Evolutionary conservation across 2,797 vertebrate genomes (phyloP).

Genomic region (Sandelia bainsii): DNA sequence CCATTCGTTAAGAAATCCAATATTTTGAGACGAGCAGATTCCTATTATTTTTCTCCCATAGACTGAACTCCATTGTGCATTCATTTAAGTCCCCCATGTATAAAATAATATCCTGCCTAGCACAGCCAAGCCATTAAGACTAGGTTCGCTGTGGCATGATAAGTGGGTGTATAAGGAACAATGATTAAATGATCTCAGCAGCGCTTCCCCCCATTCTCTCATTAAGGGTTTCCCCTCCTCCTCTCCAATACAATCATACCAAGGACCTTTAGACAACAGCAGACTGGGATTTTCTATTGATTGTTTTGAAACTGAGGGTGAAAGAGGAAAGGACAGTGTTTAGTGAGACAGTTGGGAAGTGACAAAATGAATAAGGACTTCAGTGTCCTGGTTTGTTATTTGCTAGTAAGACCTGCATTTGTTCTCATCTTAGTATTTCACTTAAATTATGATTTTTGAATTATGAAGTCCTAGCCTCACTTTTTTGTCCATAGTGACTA

Average conservation of each 20-base stretch:
- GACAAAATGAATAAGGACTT: not conserved
- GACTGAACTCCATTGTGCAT: slow-evolving; percentile 71
- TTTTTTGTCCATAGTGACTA: not conserved
- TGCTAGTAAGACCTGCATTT: slow-evolving; percentile 8
- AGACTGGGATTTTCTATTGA: slow-evolving; percentile 45
- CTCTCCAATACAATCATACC: slow-evolving; percentile 48
- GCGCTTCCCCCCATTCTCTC: slow-evolving; percentile 62
- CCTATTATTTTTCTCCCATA: slow-evolving; percentile 70
- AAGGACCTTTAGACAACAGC: slow-evolving; percentile 47
- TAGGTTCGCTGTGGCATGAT: slow-evolving; percentile 71
- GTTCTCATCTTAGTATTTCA: not conserved
- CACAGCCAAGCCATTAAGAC: slow-evolving; percentile 69
- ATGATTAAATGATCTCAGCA: slow-evolving; percentile 81
- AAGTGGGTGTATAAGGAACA: slow-evolving; percentile 70
- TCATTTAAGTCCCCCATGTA: slow-evolving; percentile 79
- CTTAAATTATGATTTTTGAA: not conserved
- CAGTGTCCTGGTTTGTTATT: not conserved
- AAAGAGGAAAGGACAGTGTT: slow-evolving; percentile 21
- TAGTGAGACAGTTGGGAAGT: not conserved
- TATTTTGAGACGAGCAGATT: slow-evolving; percentile 66
- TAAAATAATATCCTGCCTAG: slow-evolving; percentile 77
- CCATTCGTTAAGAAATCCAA: slow-evolving; percentile 73
- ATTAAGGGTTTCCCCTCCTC: slow-evolving; percentile 54
- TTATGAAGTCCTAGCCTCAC: too few relatives aligned
- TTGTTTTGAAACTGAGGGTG: slow-evolving; percentile 30